Percentiles rank a stretch among this genome's conserved stretches.
Conservation (phyloP, 2,797 vertebrate species). For the Alca torda region DNA sequence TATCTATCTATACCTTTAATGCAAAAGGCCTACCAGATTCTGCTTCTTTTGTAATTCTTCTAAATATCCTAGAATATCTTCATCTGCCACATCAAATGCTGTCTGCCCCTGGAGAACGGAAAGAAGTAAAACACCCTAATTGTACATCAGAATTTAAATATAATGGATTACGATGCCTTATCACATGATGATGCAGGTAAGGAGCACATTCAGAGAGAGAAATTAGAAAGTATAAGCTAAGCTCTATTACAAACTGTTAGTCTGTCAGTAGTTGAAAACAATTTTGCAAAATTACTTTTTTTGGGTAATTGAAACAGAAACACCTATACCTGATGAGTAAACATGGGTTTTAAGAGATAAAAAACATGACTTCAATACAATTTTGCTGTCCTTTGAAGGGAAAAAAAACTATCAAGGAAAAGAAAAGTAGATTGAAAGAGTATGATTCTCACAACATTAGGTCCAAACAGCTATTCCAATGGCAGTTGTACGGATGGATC, state of each 20-base stretch:
- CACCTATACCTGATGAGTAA: not conserved
- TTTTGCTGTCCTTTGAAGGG: not conserved
- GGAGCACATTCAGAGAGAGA: not conserved
- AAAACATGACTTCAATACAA: not conserved
- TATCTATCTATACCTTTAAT: not conserved
- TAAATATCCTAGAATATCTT: constrained; percentile 97
- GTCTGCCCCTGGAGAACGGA: constrained; percentile 88
- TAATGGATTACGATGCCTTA: not conserved
- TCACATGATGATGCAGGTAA: not conserved
- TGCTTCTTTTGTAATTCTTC: constrained; percentile 99
- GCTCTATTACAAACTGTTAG: constrained; percentile 33
- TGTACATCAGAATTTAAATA: not conserved
- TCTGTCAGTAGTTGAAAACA: not conserved
- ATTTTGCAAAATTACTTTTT: not conserved
- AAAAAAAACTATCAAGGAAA: not conserved
- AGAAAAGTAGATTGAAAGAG: not conserved
- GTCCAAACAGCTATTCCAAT: not conserved
- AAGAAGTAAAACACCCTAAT: not conserved
- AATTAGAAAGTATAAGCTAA: not conserved
- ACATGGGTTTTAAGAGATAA: not conserved
- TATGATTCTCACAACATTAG: not conserved
- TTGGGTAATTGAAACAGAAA: not conserved
- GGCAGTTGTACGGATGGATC: not conserved
- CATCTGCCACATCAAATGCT: constrained; percentile 96
- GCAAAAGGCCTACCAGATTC: constrained; percentile 84